phyloP scores from a whole-genome alignment of 2,888 invertebrate species.

The Rhimphoctona megacephalus region DNA sequence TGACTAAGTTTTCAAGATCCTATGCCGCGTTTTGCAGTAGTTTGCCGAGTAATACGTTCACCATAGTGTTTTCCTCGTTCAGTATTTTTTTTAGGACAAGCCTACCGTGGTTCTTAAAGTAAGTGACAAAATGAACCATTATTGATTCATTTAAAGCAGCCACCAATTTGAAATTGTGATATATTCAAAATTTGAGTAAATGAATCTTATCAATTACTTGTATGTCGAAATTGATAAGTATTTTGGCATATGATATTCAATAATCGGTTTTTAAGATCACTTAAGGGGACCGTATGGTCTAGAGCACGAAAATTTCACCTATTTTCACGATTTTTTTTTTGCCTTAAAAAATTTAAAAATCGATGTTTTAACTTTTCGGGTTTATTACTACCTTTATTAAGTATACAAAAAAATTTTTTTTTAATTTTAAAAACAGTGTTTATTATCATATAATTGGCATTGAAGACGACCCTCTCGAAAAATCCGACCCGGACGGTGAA shows the following conservation, averaged over 20 bases:
- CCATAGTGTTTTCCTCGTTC: not conserved
- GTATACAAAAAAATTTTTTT: too few relatives aligned
- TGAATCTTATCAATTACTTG: not conserved
- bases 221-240: not conserved
- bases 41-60: not conserved
- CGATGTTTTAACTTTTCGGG: too few relatives aligned
- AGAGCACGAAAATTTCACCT: too few relatives aligned
- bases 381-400: too few relatives aligned
- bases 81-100: not conserved
- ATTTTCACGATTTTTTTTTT: too few relatives aligned
- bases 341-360: too few relatives aligned
- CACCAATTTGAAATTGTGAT: not conserved
- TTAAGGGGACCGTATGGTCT: too few relatives aligned
- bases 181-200: not conserved
- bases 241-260: not conserved
- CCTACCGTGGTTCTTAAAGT: not conserved
- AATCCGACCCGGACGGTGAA: too few relatives aligned
- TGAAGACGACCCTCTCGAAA: too few relatives aligned
- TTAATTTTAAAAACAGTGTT: too few relatives aligned
- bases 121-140: not conserved
- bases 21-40: not conserved
- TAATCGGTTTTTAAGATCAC: not conserved
- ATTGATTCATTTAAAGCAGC: not conserved
- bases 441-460: too few relatives aligned
- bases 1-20: slow-evolving; percentile 35